These are phyloP conservation scores for Tridacna gigas DNA, from an alignment of 2,888 invertebrate genomes.

Conservation along the genomic window DNA sequence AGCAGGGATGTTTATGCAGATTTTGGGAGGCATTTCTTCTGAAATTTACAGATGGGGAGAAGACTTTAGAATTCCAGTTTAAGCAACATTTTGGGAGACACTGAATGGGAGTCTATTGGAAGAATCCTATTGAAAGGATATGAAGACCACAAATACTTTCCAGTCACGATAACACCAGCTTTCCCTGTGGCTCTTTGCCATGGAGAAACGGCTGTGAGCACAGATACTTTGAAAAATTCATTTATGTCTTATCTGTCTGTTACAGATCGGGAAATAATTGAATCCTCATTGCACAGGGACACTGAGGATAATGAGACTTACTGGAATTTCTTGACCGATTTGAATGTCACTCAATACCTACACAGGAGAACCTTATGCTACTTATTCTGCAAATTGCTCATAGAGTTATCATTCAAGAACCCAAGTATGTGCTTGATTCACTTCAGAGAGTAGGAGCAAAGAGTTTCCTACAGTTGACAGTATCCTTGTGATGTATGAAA, in stretches of 20 bases:
- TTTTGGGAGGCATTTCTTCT: slow-evolving; percentile 39
- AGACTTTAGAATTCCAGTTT: slow-evolving; percentile 28
- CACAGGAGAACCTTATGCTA: no score
- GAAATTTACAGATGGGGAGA: slow-evolving; percentile 35
- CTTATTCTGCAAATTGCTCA: no score
- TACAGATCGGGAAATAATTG: slow-evolving; percentile 39
- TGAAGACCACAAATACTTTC: slow-evolving; percentile 36
- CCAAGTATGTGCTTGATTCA: no score
- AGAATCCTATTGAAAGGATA: slow-evolving; percentile 43
- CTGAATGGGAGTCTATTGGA: slow-evolving; percentile 47
- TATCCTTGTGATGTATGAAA: no score
- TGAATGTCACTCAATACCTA: no score
- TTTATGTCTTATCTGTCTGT: slow-evolving; percentile 28
- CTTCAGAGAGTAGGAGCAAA: no score
- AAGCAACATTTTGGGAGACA: slow-evolving; percentile 12
- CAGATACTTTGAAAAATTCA: slow-evolving; percentile 32
- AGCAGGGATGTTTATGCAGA: slow-evolving; percentile 36
- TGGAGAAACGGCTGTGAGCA: slow-evolving; percentile 41
- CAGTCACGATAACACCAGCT: slow-evolving; percentile 32
- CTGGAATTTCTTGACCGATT: no score
- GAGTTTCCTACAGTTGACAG: no score
- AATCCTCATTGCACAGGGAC: no score
- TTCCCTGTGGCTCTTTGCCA: slow-evolving; percentile 32
- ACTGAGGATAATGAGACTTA: no score
- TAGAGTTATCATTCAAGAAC: no score